phyloP scores from a whole-genome alignment of 2,113 vertebrate genomes.

The Pionites leucogaster region DNA sequence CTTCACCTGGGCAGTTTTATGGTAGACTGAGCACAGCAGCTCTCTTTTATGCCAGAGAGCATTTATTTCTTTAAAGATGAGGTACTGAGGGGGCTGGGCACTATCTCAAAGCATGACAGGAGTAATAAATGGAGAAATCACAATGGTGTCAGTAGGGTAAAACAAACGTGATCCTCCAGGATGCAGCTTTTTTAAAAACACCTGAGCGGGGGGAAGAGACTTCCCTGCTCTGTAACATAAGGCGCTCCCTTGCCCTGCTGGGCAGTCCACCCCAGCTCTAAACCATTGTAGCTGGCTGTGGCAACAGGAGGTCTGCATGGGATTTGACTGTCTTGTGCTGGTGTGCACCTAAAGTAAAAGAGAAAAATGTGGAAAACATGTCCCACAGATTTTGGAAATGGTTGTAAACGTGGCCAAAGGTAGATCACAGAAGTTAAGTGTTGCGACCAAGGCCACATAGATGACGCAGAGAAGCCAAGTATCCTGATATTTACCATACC shows the following conservation, averaged over 20 bases:
- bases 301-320: not conserved
- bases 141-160: not conserved
- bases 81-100: not conserved
- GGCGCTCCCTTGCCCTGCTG: not conserved
- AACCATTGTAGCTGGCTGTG: rapidly evolving
- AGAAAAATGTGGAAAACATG: not conserved
- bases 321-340: not conserved
- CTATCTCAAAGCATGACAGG: not conserved
- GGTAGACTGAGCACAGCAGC: not conserved
- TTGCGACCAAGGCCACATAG: rapidly evolving
- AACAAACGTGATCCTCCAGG: not conserved
- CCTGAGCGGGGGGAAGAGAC: not conserved
- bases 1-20: not conserved
- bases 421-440: not conserved
- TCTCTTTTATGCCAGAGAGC: not conserved
- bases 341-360: not conserved
- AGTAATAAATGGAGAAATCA: not conserved
- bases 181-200: not conserved
- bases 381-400: not conserved
- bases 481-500: not conserved
- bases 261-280: not conserved
- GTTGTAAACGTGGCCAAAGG: not conserved
- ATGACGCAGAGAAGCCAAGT: not conserved
- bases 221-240: not conserved
- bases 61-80: not conserved